Conservation (phyloP, 2,888 invertebrate species). For the Pseudococcus viburni region DNA sequence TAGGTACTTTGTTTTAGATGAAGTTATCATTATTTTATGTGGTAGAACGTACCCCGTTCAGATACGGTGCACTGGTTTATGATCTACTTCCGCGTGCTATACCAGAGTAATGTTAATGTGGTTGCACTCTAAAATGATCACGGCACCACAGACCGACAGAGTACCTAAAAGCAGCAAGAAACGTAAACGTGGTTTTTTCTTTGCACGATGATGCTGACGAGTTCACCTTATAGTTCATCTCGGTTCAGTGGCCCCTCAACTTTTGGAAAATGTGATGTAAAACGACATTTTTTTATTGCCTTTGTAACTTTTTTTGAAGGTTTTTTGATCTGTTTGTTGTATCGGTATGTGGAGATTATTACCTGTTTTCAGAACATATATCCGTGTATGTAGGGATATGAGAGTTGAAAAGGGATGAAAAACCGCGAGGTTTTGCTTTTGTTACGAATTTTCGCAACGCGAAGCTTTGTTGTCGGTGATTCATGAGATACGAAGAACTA, state of each 20-base stretch:
- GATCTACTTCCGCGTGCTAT: slow-evolving; percentile 11
- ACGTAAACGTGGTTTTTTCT: not conserved
- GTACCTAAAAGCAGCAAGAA: not conserved
- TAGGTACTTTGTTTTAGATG: slow-evolving; percentile 28
- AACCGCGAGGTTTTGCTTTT: slow-evolving; percentile 2
- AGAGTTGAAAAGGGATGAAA: not conserved
- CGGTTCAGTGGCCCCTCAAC: slow-evolving; percentile 1
- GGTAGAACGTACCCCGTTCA: not conserved
- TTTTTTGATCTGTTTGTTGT: not conserved
- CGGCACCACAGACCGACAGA: not conserved
- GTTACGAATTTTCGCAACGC: not conserved
- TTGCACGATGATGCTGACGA: not conserved
- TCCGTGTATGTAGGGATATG: not conserved
- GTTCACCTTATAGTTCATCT: not conserved
- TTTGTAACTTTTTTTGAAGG: not conserved
- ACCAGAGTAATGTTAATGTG: not conserved
- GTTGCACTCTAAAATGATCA: slow-evolving; percentile 7
- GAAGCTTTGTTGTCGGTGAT: not conserved
- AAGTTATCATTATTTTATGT: slow-evolving; percentile 52
- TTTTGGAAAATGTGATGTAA: not conserved
- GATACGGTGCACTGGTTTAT: slow-evolving; percentile 10
- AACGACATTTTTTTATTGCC: slow-evolving; percentile 11
- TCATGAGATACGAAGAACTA: not conserved
- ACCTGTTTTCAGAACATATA: not conserved
- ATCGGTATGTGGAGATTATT: not conserved